Base-by-base conservation (phyloP, 2,113 vertebrate species). In the Hepsetus odoe region DNA sequence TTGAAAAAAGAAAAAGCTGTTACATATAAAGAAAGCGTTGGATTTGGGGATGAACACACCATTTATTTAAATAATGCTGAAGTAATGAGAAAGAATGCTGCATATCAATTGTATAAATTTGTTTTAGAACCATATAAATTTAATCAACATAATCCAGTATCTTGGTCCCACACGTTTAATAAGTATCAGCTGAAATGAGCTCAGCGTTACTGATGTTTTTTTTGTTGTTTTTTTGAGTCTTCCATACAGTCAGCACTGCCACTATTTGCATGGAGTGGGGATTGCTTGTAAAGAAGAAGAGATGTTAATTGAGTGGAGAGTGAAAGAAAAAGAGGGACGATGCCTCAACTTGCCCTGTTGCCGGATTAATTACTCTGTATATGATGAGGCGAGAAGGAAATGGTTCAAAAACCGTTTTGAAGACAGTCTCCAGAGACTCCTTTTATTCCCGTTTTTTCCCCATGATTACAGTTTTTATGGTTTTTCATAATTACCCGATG, bases 381-480 rank as follows among this genome's bases (percentile, higher is more conserved):
- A 40, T 56, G 42, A 51, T 4, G n/a, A 56, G 20, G 44, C 38
- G 40, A 42, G 61, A 73, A 51, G 49, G 64, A 79, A 80, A 81
- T 84, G 73, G 82, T 84, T 79, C 40, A 59, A 67, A 68, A 49
- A 79, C 38, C 72, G 35, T 38, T 80, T 85, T 85, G 56, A 83
- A 79, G 83, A 82, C 42, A 55, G 30, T 85, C 66, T 35, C 71
- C 8, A 22, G 8, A 12, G 59, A 58, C 8, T 38, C 12, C 20
- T 16, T n/a, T 65, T 65, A 20, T 35, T 65, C 61, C 20, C 9
- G n/a, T 5, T 33, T 42, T 38, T 59, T 72, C n/a, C 35, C 58
- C 24, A n/a, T 62, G 30, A 33, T 62, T 62, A 62, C 59, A 32
- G 28, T 32, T 33, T 35, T 68, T 42, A 40, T 32, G 22, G 61